Evolutionary conservation across 2,113 vertebrate species (phyloP), one percentile per base, ranked within the genome.

Genomic region (Ageneiosus marmoratus): DNA sequence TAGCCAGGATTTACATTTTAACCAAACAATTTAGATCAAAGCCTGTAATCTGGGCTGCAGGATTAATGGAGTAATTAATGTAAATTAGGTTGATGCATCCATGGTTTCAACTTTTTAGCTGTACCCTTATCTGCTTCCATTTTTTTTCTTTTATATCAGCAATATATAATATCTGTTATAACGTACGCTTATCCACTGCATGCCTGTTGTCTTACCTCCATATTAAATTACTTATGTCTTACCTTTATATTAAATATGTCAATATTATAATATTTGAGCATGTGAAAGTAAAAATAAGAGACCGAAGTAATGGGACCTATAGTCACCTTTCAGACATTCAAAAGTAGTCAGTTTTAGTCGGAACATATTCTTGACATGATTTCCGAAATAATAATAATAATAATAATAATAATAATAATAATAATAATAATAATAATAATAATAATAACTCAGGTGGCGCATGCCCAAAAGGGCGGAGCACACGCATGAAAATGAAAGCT

Each of bases 401-500:
- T 46, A 60, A 27, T 60, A 60, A 15, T 5, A 29, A 29, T 16
- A 27, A 27, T 13, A 60, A 55, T 55, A 55, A 55, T 22, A 55
- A 55, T 58, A 12, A 58, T n/a, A 12, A 29, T 62, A 15, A 62
- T 29, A 15, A 29, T 62, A 18, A 65, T 18, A 32, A 65, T 29
- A 32, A 32, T 18, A 34, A 8, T 8, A 34, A 92, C 93, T 56
- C 55, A 56, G 22, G 55, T 58, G 56, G 10, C 24, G 56, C 9
- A 58, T 20, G 0, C 2, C 10, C 2, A 4, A n/a, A 58, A 58
- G 56, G 56, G 56, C 56, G 9, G 1, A 58, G 56, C 87, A 84
- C 85, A 83, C 87, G 91, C 91, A 94, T 93, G 91, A 90, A 93
- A 95, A 95, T 92, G 88, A 92, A 94, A 94, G 91, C 93, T 93